Percentiles rank a stretch among this genome's conserved stretches.
phyloP scores from a whole-genome alignment of 2,888 invertebrate species.

The Anticlea derivata region DNA sequence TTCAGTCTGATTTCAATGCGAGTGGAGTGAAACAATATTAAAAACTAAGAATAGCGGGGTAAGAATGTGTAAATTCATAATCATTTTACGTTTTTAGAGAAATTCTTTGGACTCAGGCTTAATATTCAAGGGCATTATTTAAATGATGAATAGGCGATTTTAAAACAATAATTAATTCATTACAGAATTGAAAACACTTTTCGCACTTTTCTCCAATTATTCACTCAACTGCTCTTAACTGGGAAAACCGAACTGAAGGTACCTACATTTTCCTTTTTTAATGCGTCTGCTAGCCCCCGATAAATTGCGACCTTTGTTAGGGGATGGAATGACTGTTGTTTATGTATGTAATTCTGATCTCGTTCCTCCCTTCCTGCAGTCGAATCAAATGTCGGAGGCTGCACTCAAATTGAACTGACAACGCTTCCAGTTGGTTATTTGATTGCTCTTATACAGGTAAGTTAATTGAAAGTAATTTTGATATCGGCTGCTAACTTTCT shows the following conservation, averaged over 20 bases:
- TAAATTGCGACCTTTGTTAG: slow-evolving; percentile 69
- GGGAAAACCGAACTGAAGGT: slow-evolving; percentile 9
- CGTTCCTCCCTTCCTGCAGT: slow-evolving; percentile 28
- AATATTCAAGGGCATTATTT: too few relatives aligned
- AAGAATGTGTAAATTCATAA: too few relatives aligned
- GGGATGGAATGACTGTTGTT: slow-evolving; percentile 59
- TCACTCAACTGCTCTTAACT: slow-evolving; percentile 19
- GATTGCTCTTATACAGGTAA: not conserved
- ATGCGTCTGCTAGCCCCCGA: slow-evolving; percentile 59
- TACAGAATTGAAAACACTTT: slow-evolving; percentile 10
- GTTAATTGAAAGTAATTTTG: not conserved
- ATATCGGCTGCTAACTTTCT: too few relatives aligned
- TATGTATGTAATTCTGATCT: slow-evolving; percentile 63
- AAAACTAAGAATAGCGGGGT: too few relatives aligned
- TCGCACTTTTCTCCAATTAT: slow-evolving; percentile 21
- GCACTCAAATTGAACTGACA: slow-evolving; percentile 29
- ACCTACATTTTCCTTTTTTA: slow-evolving; percentile 56
- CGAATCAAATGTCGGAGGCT: slow-evolving; percentile 33
- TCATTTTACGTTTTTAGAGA: too few relatives aligned
- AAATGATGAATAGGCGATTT: too few relatives aligned
- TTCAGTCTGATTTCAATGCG: too few relatives aligned
- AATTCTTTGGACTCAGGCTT: too few relatives aligned
- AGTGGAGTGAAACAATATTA: too few relatives aligned
- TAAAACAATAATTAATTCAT: too few relatives aligned
- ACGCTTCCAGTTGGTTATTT: slow-evolving; percentile 3